A percentile compares a stretch with the other conserved stretches of the same genome.
Evolutionary conservation across 2,888 invertebrate genomes (phyloP).

Genomic region (Apocheima hispidaria): DNA sequence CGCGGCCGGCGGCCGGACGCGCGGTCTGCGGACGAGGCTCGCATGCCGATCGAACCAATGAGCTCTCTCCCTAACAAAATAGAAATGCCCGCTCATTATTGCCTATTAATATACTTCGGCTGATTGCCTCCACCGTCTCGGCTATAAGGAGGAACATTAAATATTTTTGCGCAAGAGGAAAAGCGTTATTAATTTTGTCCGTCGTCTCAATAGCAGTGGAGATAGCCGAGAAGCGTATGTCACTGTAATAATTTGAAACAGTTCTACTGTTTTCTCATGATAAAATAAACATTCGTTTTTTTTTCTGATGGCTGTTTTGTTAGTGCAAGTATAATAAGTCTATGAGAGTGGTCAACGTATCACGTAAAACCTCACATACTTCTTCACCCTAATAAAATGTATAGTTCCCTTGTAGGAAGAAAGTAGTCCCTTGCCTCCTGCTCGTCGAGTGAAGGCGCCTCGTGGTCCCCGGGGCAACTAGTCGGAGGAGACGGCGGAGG

Average conservation of each 20-base stretch:
- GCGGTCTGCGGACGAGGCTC: background rate
- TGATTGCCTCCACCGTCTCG: constrained; percentile 17
- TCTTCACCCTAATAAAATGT: too few relatives aligned
- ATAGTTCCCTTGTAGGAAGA: too few relatives aligned
- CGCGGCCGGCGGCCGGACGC: background rate
- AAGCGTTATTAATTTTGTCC: background rate
- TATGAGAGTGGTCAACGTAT: too few relatives aligned
- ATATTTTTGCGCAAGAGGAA: background rate
- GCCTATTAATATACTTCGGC: constrained; percentile 32
- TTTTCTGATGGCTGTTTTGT: too few relatives aligned
- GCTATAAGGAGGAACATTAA: background rate
- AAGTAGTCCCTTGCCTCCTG: too few relatives aligned
- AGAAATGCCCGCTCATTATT: constrained; percentile 31
- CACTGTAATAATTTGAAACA: background rate
- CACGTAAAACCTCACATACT: too few relatives aligned
- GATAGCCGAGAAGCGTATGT: background rate
- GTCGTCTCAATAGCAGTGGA: background rate
- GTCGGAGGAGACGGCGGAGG: too few relatives aligned
- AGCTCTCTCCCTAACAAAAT: constrained; percentile 21
- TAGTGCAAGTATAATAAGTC: too few relatives aligned
- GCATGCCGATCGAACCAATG: constrained; percentile 28
- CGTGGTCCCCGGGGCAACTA: too few relatives aligned
- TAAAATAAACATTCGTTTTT: too few relatives aligned
- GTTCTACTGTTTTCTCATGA: background rate
- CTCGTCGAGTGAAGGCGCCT: too few relatives aligned